Evolutionary conservation across 1,140 invertebrate species (phyloP), one percentile per base, ranked within the genome.

Genomic region (Nomia melanderi): DNA sequence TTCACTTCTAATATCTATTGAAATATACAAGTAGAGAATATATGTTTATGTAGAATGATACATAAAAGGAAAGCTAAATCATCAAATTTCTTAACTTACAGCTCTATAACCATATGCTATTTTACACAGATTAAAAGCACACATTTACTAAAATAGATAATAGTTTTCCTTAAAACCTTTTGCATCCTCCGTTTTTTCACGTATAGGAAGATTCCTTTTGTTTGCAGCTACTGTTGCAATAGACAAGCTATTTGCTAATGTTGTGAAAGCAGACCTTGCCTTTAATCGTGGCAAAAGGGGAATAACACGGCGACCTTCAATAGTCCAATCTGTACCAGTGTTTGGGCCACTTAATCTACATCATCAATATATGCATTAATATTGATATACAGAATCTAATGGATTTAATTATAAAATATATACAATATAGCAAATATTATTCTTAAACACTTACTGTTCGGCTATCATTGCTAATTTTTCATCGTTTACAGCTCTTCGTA

Each of bases 401-500:
- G 77, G 23, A 44, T 27, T 59, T 8, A 27, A 23, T 6, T 36
- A 9, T 69, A 14, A 71, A 53, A 76, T n/a, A n/a, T n/a, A n/a
- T n/a, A n/a, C n/a, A 33, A 39, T 65, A 14, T 74, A 25, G 73
- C 47, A 53, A 65, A 80, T 77, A 50, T 36, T 64, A 54, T 70
- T 74, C 64, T 73, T 62, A 25, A 73, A 77, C 85, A 90, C 94
- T 94, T 94, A 98, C 97, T 96, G 95, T 88, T 97, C 95, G 84
- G 97, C 96, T 91, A 98, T 97, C 60, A 96, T 96, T 83, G 95
- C 94, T 66, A 98, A 92, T 90, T 96, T 95, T 90, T 98, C 97
- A 93, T 98, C 97, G 93, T 97, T 98, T 73, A 97, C 96, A 79
- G 96, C 97, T 88, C 97, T 94, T 78, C 97, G 93, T 83, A 98